Conservation (phyloP, 2,797 vertebrate genomes). For the Psittacula echo region DNA sequence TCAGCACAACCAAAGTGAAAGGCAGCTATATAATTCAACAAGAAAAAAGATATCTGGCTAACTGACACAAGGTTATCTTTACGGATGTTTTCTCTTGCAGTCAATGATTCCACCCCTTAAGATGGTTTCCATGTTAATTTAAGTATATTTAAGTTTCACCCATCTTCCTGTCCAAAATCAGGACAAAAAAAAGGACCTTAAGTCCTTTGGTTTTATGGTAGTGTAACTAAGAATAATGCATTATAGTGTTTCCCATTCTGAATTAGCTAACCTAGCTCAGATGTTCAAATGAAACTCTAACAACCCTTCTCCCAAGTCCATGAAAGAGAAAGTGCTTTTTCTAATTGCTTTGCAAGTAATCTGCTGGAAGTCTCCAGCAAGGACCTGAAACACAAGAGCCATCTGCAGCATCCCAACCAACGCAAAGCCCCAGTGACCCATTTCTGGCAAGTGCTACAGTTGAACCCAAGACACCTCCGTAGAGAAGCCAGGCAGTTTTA, state of each 20-base stretch:
- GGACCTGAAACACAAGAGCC: background rate
- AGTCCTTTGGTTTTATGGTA: background rate
- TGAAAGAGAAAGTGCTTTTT: background rate
- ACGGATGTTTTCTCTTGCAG: background rate
- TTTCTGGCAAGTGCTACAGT: background rate
- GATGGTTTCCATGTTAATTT: background rate
- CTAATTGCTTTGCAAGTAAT: background rate
- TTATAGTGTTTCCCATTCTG: background rate
- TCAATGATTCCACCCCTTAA: background rate
- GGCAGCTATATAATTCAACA: background rate
- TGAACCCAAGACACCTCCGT: background rate
- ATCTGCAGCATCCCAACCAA: background rate
- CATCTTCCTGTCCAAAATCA: background rate
- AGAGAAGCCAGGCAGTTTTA: background rate
- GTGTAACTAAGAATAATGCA: background rate
- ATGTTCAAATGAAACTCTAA: background rate
- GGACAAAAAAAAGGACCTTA: too few relatives aligned
- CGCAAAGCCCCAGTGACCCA: accelerated
- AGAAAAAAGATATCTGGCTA: background rate
- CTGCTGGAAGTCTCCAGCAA: background rate
- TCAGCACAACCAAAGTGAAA: background rate
- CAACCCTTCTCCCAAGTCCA: background rate
- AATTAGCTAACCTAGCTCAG: background rate
- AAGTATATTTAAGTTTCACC: background rate
- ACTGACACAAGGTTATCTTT: background rate